Percentiles rank a stretch among this genome's conserved stretches.
Evolutionary conservation across 2,888 invertebrate genomes (phyloP).

Genomic region (Parascotia fuliginaria): DNA sequence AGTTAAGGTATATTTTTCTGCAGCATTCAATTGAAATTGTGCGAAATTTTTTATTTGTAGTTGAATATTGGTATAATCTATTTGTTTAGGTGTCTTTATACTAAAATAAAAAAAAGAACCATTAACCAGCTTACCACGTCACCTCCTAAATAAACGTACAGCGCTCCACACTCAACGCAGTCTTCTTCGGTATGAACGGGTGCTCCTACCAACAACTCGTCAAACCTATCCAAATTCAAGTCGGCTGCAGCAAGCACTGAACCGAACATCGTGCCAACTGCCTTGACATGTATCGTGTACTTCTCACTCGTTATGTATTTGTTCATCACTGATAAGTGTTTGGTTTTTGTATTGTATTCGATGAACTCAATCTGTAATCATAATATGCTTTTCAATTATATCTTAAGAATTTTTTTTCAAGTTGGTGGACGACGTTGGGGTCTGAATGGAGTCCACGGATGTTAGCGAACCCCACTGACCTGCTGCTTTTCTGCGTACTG

Average conservation of each 20-base stretch:
- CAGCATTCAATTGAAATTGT: too few species aligned
- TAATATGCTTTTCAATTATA: not conserved
- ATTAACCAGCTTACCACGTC: conserved; percentile 28
- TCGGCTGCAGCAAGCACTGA: conserved; percentile 21
- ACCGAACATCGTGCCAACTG: conserved; percentile 30
- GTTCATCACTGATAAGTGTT: not conserved
- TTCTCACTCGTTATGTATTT: not conserved
- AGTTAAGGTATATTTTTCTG: too few species aligned
- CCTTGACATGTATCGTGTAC: not conserved
- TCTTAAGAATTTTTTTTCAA: too few species aligned
- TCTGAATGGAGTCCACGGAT: too few species aligned
- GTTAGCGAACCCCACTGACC: too few species aligned
- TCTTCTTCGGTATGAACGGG: conserved; percentile 26
- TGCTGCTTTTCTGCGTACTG: too few species aligned
- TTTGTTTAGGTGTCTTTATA: too few species aligned
- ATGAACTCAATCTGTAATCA: conserved; percentile 27
- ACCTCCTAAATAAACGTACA: conserved; percentile 34
- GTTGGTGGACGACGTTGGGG: too few species aligned
- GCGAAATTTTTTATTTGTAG: too few species aligned
- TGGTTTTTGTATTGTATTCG: not conserved
- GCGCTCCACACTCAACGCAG: conserved; percentile 33
- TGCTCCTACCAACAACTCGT: conserved; percentile 32
- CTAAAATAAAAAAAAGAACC: too few species aligned
- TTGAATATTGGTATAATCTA: too few species aligned
- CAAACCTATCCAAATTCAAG: conserved; percentile 22